A percentile compares a stretch with the other conserved stretches of the same genome.
Evolutionary conservation across 2,888 invertebrate species (phyloP).

Genomic region (Andrena chrysosceles): DNA sequence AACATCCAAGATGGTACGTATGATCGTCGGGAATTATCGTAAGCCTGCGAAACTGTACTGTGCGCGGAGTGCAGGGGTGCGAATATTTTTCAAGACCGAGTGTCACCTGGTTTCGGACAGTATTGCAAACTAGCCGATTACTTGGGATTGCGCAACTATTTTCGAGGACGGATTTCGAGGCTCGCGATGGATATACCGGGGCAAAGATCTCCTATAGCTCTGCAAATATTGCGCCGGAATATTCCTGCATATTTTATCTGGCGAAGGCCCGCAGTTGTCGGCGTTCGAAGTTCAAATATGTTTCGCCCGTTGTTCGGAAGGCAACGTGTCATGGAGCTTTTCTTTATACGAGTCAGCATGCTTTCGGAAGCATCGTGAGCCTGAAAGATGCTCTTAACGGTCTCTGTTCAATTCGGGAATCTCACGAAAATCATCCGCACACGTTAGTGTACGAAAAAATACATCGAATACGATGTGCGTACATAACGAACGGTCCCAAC

Average conservation of each 20-base stretch:
- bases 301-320: constrained; percentile 52
- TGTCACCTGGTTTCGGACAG: constrained; percentile 52
- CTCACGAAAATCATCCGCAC: constrained; percentile 5
- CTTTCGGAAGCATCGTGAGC: constrained; percentile 42
- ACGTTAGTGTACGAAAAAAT: constrained; percentile 11
- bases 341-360: constrained; percentile 65
- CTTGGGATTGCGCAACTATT: constrained; percentile 83
- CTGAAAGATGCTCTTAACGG: constrained; percentile 25
- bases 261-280: constrained; percentile 30
- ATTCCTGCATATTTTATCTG: constrained; percentile 40
- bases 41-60: constrained; percentile 47
- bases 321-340: constrained; percentile 78
- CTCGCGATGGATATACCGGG: constrained; percentile 51
- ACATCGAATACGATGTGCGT: constrained; percentile 17
- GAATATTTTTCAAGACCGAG: constrained; percentile 75
- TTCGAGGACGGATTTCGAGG: constrained; percentile 54
- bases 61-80: constrained; percentile 47
- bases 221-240: constrained; percentile 35
- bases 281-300: constrained; percentile 72
- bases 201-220: constrained; percentile 32
- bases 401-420: constrained; percentile 12
- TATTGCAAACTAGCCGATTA: constrained; percentile 75
- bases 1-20: constrained; percentile 94
- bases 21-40: constrained; percentile 54
- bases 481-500: constrained; percentile 26